phyloP scores from a whole-genome alignment of 2,797 vertebrate species.

The Mus minutoides region DNA sequence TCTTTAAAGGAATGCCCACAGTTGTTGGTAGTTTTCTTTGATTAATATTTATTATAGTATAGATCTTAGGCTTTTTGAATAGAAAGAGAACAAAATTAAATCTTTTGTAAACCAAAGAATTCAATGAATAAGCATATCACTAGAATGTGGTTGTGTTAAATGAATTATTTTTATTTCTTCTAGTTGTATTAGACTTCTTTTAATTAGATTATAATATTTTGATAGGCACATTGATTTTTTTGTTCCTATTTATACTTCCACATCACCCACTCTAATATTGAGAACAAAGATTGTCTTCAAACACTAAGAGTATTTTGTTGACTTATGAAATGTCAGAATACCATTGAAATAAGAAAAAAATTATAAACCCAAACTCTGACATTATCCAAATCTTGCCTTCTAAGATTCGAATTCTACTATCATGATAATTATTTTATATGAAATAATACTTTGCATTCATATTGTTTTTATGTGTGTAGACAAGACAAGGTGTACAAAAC shows the following conservation, averaged over 20 bases:
- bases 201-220: background rate
- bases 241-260: background rate
- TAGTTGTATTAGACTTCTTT: background rate
- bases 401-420: background rate
- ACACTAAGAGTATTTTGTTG: background rate
- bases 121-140: background rate
- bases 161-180: constrained; percentile 27
- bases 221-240: background rate
- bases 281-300: background rate
- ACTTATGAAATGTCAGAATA: background rate
- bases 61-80: constrained; percentile 2
- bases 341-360: background rate
- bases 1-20: background rate
- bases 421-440: background rate
- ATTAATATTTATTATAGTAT: background rate
- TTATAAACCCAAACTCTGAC: background rate
- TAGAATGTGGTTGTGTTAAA: background rate
- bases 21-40: constrained; percentile 3
- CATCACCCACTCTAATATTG: background rate
- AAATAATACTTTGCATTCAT: background rate
- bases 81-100: constrained; percentile 10
- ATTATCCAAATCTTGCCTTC: background rate
- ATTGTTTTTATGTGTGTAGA: background rate
- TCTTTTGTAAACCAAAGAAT: background rate
- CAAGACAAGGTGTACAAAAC: background rate